Conservation (phyloP, 35 echinoderm and acorn worm genomes). For the Amphiura filiformis region DNA sequence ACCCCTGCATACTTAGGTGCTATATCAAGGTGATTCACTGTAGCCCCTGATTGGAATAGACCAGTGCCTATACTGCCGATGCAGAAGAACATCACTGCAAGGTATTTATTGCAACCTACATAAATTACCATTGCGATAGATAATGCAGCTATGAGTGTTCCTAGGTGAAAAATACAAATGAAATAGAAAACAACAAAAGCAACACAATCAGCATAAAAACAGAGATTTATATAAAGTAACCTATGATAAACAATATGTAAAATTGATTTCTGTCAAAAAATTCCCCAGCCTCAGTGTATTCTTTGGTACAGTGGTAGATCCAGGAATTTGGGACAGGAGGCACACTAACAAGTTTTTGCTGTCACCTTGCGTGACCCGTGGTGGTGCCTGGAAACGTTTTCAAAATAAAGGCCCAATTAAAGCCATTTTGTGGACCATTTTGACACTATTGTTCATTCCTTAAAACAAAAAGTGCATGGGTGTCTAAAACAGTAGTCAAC, state of each 20-base stretch:
- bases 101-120: constrained; percentile 52
- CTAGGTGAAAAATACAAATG: not conserved
- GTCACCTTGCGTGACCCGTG: too few species aligned
- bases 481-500: too few species aligned
- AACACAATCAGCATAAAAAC: not conserved
- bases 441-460: too few species aligned
- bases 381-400: too few species aligned
- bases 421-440: too few species aligned
- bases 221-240: not conserved
- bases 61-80: constrained; percentile 50
- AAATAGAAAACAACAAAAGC: too few species aligned
- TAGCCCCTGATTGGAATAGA: constrained; percentile 45
- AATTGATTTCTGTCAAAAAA: not conserved
- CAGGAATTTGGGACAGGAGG: not conserved
- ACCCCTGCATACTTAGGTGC: too few species aligned
- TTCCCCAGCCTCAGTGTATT: not conserved
- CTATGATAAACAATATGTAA: not conserved
- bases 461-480: too few species aligned
- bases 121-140: constrained; percentile 63
- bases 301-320: not conserved
- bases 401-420: too few species aligned
- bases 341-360: not conserved
- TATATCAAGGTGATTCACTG: too few species aligned
- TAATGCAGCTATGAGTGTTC: not conserved
- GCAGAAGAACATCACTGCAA: constrained; percentile 60